Base-by-base conservation (phyloP, 2,888 invertebrate genomes). In the Andricus quercusramuli region DNA sequence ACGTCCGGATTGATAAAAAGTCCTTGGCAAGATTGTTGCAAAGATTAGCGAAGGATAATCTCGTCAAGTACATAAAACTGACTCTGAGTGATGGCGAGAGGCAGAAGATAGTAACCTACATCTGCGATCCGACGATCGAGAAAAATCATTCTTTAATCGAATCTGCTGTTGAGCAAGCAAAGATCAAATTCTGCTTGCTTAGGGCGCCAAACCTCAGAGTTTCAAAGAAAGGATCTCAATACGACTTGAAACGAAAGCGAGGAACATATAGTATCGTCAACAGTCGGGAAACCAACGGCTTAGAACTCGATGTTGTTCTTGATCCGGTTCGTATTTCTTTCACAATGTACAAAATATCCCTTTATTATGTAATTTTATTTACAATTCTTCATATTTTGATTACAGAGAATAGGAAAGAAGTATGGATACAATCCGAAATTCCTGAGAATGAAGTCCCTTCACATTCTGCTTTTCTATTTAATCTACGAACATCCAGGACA, bases 401-500 rank as follows among this genome's bases (percentile, higher is more conserved):
- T 86, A 77, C 85, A 91, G 90, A 85, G 86, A 84, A 86, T 91
- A 9, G 93, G 93, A 8, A 93, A 90, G 85, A 89, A 90, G 66
- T 94, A 94, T 86, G 94, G 94, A 11, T 94, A 93, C 83, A 92
- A 93, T 79, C 95, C 96, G 0, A 97, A 96, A 92, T 96, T 96
- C 89, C 92, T 95, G 17, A 93, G 96, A 67, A 94, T 96, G 92
- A 94, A 95, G 81, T 92, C 94, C 3, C 89, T 97, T 64, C 97
- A 97, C 89, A 94, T 95, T 85, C 94, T 95, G 84, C 89, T 97
- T 20, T 96, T 94, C 91, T 96, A 96, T 89, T 90, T 97, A n/a
- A 93, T 95, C 11, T 95, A 95, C 86, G 95, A 94, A 66, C 94
- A 95, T 88, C 91, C 93, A 44, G 93, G 93, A 0, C 86, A 93